Conservation (phyloP, 2,797 vertebrate genomes). For the Ispidina lecontei region DNA sequence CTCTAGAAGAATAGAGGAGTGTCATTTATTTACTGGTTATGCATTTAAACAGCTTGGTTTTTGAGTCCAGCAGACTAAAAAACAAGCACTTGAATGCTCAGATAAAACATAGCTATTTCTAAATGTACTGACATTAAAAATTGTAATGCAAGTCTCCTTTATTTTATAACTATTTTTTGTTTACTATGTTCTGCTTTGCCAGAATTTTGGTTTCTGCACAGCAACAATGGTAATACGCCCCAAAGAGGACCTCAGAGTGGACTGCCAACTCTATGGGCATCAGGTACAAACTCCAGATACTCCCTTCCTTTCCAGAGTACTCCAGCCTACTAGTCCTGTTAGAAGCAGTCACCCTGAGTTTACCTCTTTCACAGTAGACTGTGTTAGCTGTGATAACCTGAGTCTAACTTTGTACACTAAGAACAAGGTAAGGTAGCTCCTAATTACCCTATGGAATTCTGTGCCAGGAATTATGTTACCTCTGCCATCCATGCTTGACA, state of each 20-base stretch:
- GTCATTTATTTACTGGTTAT: background rate
- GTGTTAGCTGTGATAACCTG: background rate
- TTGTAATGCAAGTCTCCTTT: background rate
- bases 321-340: background rate
- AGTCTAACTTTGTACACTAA: background rate
- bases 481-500: background rate
- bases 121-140: background rate
- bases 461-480: background rate
- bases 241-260: constrained; percentile 1
- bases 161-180: background rate
- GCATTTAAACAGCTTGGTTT: background rate
- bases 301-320: background rate
- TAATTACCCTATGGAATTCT: background rate
- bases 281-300: constrained; percentile 64
- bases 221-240: background rate
- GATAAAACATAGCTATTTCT: background rate
- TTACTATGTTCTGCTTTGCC: background rate
- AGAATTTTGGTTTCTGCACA: constrained; percentile 80
- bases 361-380: background rate
- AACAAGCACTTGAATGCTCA: background rate
- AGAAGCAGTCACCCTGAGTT: background rate
- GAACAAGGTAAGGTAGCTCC: background rate
- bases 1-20: background rate
- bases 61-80: background rate
- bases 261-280: constrained; percentile 67